Evolutionary conservation across 2,888 invertebrate species (phyloP), one percentile per base, ranked within the genome.

Genomic region (Diarsia brunnea): DNA sequence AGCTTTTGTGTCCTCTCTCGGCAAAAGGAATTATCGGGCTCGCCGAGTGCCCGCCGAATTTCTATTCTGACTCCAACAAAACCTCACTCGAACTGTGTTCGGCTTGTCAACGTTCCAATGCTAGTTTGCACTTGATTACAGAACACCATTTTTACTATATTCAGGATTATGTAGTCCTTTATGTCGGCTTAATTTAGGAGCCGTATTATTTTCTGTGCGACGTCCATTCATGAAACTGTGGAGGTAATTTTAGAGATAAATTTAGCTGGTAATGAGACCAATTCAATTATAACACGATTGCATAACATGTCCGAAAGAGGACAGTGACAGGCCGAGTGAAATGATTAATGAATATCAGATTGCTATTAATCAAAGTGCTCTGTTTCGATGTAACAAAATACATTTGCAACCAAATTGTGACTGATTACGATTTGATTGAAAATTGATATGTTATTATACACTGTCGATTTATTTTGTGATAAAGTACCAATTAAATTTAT

Each of bases 21-120:
- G 82, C 79, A 80, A 86, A 87, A 84, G 88, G 92, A 92, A 92
- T 92, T 91, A 92, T 90, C 90, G 88, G 86, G 87, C 81, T 78
- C 86, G 71, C 84, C 84, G 87, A 86, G 84, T 71, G 78, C 87
- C 77, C 83, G 84, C 86, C 88, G 84, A 88, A 90, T 90, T 90
- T 87, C 88, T 87, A 88, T 88, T 87, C 87, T 88, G 82, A 85
- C 81, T 82, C 79, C 78, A 86, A 87, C 85, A 82, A 86, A 88
- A 86, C 88, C 84, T 86, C 80, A 79, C 79, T 83, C 85, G 81
- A 76, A 72, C 74, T 87, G 84, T 79, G 81, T 78, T 81, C 80
- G 79, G 79, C 84, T 84, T 85, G 87, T 86, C 88, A 80, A 84
- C 72, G 75, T 51, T 66, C 79, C 78, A 66, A 72, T 75, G 81